Conservation (phyloP, 2,113 vertebrate species). For the Erinaceus europaeus region DNA sequence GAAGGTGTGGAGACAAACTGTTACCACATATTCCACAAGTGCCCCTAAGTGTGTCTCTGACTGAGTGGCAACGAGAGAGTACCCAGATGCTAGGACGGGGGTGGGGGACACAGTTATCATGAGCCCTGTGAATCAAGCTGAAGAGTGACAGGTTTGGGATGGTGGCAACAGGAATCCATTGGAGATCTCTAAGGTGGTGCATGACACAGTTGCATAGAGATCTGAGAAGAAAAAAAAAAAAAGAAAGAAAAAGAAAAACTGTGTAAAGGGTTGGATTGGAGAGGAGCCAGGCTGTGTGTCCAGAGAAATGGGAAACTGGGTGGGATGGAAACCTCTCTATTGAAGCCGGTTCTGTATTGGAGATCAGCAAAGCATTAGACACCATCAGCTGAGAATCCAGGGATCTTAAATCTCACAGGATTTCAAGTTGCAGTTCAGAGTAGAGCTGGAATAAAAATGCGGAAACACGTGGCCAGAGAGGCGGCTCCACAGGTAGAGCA, state of each 20-base stretch:
- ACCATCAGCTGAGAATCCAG: not conserved
- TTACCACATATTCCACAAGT: not conserved
- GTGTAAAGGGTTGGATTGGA: not conserved
- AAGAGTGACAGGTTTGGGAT: not conserved
- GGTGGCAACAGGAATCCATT: not conserved
- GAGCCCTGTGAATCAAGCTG: not conserved
- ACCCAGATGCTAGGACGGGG: fast-evolving
- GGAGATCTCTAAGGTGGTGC: not conserved
- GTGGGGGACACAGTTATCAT: fast-evolving
- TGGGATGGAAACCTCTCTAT: not conserved
- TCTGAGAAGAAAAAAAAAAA: too few species aligned
- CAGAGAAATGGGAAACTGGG: too few species aligned
- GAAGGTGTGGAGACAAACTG: not conserved
- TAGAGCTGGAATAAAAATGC: not conserved
- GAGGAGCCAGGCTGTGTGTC: not conserved
- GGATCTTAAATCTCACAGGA: not conserved
- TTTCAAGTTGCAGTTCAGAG: not conserved
- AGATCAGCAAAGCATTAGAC: not conserved
- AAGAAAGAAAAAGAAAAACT: not conserved
- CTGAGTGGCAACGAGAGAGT: not conserved
- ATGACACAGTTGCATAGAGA: not conserved
- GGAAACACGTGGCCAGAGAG: too few species aligned
- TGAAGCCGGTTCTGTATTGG: not conserved
- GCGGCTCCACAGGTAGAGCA: too few species aligned
- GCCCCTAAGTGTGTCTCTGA: not conserved